Conservation (phyloP, 1,140 invertebrate genomes). For the Brachionus asplanchnoidis region DNA sequence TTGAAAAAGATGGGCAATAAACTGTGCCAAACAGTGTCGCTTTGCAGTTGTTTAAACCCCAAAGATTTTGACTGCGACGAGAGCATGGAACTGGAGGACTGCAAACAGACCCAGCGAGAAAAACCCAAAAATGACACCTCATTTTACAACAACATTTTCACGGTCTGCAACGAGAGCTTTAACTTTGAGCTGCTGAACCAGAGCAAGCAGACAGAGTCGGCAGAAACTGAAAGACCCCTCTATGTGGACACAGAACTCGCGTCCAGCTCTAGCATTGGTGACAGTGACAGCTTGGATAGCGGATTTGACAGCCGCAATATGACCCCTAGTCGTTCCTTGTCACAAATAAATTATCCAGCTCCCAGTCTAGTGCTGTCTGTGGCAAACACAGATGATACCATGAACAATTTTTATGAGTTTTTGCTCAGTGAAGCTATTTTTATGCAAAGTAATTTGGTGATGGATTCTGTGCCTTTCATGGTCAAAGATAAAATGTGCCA, state of each 20-base stretch:
- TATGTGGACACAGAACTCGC: background rate
- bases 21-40: background rate
- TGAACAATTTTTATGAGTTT: constrained; percentile 25
- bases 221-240: background rate
- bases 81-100: background rate
- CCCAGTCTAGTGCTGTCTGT: background rate
- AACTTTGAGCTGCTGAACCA: background rate
- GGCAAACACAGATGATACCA: background rate
- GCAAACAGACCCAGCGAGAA: background rate
- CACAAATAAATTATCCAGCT: background rate
- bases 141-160: background rate
- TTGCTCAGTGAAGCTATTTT: background rate
- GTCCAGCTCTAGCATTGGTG: background rate
- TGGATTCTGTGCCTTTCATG: background rate
- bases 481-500: background rate
- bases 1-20: constrained; percentile 21
- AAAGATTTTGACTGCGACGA: background rate
- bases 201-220: background rate
- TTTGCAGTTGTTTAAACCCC: background rate
- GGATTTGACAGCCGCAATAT: background rate
- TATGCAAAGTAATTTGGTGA: background rate
- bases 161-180: background rate
- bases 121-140: background rate
- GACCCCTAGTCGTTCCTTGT: background rate
- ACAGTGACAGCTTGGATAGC: background rate